Conservation (phyloP, 2,888 invertebrate genomes). For the Hydroisotoma schaefferi region DNA sequence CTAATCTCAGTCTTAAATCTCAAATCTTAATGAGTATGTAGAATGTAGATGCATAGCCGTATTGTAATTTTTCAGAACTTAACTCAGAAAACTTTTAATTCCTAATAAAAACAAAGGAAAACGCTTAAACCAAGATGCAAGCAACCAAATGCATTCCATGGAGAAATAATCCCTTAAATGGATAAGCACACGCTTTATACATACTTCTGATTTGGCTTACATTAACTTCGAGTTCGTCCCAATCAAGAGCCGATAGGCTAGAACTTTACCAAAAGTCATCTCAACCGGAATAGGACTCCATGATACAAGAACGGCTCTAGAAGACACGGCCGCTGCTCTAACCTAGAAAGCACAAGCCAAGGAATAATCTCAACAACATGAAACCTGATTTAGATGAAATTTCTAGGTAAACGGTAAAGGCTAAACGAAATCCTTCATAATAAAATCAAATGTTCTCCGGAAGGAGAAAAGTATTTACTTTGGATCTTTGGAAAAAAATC, state of each 20-base stretch:
- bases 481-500: conserved; percentile 4
- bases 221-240: conserved; percentile 3
- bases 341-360: conserved; percentile 23
- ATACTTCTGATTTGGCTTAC: too few species aligned
- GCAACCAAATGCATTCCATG: too few species aligned
- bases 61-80: not conserved
- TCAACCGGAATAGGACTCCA: conserved; percentile 44
- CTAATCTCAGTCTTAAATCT: too few species aligned
- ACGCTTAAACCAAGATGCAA: not conserved
- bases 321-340: conserved; percentile 35
- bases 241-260: conserved; percentile 41
- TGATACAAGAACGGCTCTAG: conserved; percentile 38
- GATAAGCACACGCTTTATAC: too few species aligned
- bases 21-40: too few species aligned
- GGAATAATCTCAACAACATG: not conserved
- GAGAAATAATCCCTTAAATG: too few species aligned
- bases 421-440: conserved; percentile 3
- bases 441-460: conserved; percentile 21
- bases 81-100: not conserved
- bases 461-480: conserved; percentile 16
- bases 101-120: too few species aligned
- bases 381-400: not conserved
- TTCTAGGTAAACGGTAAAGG: not conserved
- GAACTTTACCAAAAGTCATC: conserved; percentile 41
- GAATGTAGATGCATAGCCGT: too few species aligned